Conservation (phyloP, 2,113 vertebrate species). For the Monopterus albus region DNA sequence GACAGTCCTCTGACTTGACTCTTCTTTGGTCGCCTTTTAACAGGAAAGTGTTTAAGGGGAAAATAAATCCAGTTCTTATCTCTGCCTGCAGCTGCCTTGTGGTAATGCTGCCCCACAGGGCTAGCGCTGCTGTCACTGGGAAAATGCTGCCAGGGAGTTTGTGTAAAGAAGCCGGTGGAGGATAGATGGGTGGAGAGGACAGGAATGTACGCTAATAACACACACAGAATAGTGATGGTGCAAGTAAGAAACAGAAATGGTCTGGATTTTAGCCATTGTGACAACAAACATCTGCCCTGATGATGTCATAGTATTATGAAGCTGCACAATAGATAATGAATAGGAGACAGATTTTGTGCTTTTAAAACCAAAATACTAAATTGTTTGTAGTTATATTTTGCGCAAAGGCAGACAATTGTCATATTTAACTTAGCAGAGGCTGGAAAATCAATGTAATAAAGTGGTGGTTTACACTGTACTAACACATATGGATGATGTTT, state of each 20-base stretch:
- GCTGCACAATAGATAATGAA: slow-evolving; percentile 21
- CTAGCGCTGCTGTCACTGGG: slow-evolving; percentile 57
- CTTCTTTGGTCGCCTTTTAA: slow-evolving; percentile 42
- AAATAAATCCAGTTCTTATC: slow-evolving; percentile 73
- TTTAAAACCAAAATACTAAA: slow-evolving; percentile 28
- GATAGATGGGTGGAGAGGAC: slow-evolving; percentile 15
- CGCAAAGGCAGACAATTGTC: too few relatives aligned
- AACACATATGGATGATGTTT: too few relatives aligned
- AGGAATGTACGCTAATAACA: slow-evolving; percentile 6
- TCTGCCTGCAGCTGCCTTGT: slow-evolving; percentile 65
- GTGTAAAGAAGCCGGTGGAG: slow-evolving; percentile 30
- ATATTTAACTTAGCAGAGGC: too few relatives aligned
- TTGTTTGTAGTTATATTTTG: slow-evolving; percentile 7
- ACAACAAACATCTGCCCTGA: slow-evolving; percentile 14
- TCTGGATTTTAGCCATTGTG: not conserved
- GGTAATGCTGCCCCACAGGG: slow-evolving; percentile 50
- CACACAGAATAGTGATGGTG: not conserved
- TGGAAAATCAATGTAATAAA: slow-evolving; percentile 17
- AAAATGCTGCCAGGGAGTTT: slow-evolving; percentile 50
- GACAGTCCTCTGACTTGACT: slow-evolving; percentile 38
- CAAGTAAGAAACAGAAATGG: not conserved
- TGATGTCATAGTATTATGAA: too few relatives aligned
- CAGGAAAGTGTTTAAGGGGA: slow-evolving; percentile 52
- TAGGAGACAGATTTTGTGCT: not conserved
- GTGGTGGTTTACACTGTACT: too few relatives aligned